A percentile compares a stretch with the other conserved stretches of the same genome.
Evolutionary conservation across 2,113 vertebrate genomes (phyloP).

Genomic region (Antennarius striatus): DNA sequence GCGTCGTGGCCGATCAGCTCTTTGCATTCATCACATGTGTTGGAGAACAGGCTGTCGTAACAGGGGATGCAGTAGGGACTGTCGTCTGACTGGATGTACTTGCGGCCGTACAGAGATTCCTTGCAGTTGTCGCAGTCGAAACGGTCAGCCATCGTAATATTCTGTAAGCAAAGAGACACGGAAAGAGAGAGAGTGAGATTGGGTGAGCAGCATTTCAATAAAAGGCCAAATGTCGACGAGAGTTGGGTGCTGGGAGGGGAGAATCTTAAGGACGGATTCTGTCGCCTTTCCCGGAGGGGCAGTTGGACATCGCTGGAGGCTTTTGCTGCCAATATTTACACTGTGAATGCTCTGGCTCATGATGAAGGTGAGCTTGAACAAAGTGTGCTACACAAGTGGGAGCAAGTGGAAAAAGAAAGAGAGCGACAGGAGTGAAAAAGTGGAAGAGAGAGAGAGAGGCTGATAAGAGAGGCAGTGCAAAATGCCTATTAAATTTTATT

Average conservation of each 20-base stretch:
- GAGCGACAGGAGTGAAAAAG: not conserved
- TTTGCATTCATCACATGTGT: conserved; percentile 97
- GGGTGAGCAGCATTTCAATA: no score
- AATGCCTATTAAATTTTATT: conserved; percentile 66
- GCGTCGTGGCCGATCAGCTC: conserved; percentile 96
- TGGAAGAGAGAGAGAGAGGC: conserved; percentile 6
- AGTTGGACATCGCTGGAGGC: conserved; percentile 18
- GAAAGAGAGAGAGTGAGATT: not conserved
- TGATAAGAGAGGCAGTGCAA: conserved; percentile 29
- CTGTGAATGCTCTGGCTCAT: conserved; percentile 56
- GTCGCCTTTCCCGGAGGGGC: conserved; percentile 33
- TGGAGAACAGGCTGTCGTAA: conserved; percentile 94
- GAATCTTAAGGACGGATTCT: conserved; percentile 16
- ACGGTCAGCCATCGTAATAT: conserved; percentile 88
- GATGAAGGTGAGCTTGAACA: conserved; percentile 43
- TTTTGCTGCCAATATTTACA: conserved; percentile 58
- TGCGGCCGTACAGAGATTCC: conserved; percentile 95
- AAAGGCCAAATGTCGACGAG: not conserved
- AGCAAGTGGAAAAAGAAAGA: conserved; percentile 45
- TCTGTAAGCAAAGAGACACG: conserved; percentile 43
- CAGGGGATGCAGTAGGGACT: conserved; percentile 97
- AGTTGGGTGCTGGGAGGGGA: not conserved
- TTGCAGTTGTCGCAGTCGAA: conserved; percentile 97
- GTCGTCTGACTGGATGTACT: conserved; percentile 95
- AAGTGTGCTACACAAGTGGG: conserved; percentile 40